A percentile compares a stretch with the other conserved stretches of the same genome.
phyloP scores from a whole-genome alignment of 2,888 invertebrate genomes.

The Thalpophila matura region DNA sequence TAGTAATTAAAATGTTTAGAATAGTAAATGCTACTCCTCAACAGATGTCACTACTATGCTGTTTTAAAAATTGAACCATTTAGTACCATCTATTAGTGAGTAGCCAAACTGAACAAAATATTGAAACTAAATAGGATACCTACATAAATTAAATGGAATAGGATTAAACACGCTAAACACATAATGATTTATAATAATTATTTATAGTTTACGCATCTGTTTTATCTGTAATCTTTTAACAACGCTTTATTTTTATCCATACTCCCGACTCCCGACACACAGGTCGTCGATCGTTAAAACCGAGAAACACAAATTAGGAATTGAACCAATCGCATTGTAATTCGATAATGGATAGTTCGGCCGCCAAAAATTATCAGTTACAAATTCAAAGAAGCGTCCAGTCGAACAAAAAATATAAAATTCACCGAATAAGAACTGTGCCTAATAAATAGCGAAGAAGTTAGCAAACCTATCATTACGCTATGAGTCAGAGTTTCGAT shows the following conservation, averaged over 20 bases:
- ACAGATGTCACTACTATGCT: slow-evolving; percentile 35
- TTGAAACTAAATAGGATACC: no score
- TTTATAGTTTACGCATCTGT: no score
- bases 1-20: neutral
- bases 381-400: slow-evolving; percentile 69
- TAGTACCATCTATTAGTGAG: slow-evolving; percentile 1
- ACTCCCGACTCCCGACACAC: neutral
- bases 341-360: slow-evolving; percentile 62
- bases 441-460: slow-evolving; percentile 75
- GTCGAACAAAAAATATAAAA: slow-evolving; percentile 69
- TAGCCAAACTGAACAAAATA: no score
- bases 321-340: slow-evolving; percentile 55
- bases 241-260: neutral
- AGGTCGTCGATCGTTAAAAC: slow-evolving; percentile 21
- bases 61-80: neutral
- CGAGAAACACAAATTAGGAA: slow-evolving; percentile 50
- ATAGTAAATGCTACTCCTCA: slow-evolving; percentile 11
- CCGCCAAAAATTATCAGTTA: slow-evolving; percentile 66
- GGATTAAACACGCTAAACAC: no score
- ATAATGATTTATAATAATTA: no score
- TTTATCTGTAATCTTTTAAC: no score
- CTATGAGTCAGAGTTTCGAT: slow-evolving; percentile 77
- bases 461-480: slow-evolving; percentile 80
- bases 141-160: no score
- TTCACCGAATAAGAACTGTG: slow-evolving; percentile 76